phyloP scores from a whole-genome alignment of 2,113 vertebrate genomes.

The Salvelinus sp. region DNA sequence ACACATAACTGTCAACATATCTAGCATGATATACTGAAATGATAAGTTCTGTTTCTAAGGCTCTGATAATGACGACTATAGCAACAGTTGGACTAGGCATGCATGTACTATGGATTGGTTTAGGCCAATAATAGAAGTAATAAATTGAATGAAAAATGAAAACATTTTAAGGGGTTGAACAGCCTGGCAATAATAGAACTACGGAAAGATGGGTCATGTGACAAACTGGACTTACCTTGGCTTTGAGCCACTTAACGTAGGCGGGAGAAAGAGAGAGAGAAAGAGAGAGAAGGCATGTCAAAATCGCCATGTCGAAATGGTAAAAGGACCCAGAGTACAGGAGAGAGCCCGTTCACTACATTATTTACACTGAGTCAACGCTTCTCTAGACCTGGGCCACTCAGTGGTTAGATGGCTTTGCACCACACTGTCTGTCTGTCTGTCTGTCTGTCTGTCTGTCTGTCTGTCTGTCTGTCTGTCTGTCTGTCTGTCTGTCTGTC shows the following conservation, averaged over 20 bases:
- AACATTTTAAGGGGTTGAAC: constrained; percentile 51
- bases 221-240: constrained; percentile 95
- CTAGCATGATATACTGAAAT: neutral
- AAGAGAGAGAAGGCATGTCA: constrained; percentile 71
- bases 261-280: constrained; percentile 79
- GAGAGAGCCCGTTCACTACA: constrained; percentile 9
- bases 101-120: neutral
- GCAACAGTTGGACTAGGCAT: neutral
- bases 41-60: neutral
- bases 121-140: constrained; percentile 10
- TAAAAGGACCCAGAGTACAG: constrained; percentile 55
- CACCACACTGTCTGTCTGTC: neutral
- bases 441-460: no score
- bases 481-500: no score
- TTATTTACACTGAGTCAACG: constrained; percentile 53
- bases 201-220: constrained; percentile 79
- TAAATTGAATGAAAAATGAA: constrained; percentile 53
- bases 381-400: constrained; percentile 22
- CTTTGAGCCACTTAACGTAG: constrained; percentile 99
- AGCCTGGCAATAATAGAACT: constrained; percentile 71
- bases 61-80: neutral
- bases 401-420: constrained; percentile 14
- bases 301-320: constrained; percentile 71
- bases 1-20: no score
- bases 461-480: no score